phyloP scores from a whole-genome alignment of 2,113 vertebrate species.

The Tinamus guttatus region DNA sequence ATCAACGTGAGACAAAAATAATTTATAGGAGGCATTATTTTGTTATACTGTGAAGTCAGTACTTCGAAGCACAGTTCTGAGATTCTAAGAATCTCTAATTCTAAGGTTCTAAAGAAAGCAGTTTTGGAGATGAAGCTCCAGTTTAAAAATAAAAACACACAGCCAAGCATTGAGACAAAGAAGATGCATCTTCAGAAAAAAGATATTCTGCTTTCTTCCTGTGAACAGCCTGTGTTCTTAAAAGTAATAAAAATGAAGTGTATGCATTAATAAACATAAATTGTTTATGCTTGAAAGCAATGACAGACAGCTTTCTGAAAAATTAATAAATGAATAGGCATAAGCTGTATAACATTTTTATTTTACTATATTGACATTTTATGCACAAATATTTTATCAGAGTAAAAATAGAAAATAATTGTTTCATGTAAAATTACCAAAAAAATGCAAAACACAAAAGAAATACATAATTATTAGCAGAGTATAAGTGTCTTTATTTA shows the following conservation, averaged over 20 bases:
- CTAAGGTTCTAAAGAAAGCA: neutral
- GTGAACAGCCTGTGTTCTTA: neutral
- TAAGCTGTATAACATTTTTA: slow-evolving; percentile 77
- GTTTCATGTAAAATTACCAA: slow-evolving; percentile 82
- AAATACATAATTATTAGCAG: slow-evolving; percentile 80
- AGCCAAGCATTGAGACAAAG: neutral
- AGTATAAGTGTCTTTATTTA: slow-evolving; percentile 81
- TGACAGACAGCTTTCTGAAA: neutral
- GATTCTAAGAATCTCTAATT: neutral
- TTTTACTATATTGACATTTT: slow-evolving; percentile 84
- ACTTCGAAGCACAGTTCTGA: neutral
- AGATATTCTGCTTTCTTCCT: neutral
- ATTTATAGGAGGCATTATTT: neutral
- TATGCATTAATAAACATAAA: neutral
- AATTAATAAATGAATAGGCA: slow-evolving; percentile 32
- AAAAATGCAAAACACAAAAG: slow-evolving; percentile 75
- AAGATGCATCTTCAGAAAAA: neutral
- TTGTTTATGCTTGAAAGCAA: neutral
- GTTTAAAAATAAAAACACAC: neutral
- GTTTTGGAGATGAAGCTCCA: neutral
- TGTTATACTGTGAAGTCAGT: neutral
- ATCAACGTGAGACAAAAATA: neutral
- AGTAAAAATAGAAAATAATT: slow-evolving; percentile 85
- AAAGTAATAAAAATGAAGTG: neutral
- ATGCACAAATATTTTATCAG: slow-evolving; percentile 83